Conservation (phyloP, 2,888 invertebrate genomes). For the Mythimna pallens region DNA sequence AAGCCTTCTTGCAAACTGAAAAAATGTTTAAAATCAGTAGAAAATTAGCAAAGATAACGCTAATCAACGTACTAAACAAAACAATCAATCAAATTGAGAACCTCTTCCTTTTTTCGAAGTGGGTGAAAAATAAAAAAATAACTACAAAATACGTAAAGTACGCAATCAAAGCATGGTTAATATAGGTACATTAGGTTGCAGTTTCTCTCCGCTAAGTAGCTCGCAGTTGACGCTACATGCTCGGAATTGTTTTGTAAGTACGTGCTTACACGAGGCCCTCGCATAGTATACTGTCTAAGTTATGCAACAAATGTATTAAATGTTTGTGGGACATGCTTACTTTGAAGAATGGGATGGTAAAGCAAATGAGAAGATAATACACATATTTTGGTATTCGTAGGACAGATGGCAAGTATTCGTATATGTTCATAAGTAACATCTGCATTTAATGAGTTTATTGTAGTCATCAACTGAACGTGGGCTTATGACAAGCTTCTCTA, state of each 20-base stretch:
- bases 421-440: neutral
- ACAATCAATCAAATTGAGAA: too few species aligned
- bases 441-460: neutral
- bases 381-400: neutral
- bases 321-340: neutral
- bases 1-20: too few species aligned
- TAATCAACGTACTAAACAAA: too few species aligned
- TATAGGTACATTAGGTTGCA: constrained; percentile 29
- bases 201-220: constrained; percentile 44
- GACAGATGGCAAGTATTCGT: too few species aligned
- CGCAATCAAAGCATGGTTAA: constrained; percentile 3
- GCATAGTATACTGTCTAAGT: constrained; percentile 27
- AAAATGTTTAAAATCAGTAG: too few species aligned
- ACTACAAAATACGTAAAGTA: neutral
- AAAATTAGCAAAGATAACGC: too few species aligned
- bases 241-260: constrained; percentile 55
- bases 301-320: constrained; percentile 14
- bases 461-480: neutral
- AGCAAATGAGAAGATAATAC: neutral
- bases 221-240: constrained; percentile 45
- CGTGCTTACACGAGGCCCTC: constrained; percentile 27
- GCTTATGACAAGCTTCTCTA: neutral
- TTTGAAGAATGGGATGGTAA: neutral
- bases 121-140: constrained; percentile 3
- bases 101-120: neutral